Conservation (phyloP, 2,888 invertebrate genomes). For the Nemotelus nigrinus region DNA sequence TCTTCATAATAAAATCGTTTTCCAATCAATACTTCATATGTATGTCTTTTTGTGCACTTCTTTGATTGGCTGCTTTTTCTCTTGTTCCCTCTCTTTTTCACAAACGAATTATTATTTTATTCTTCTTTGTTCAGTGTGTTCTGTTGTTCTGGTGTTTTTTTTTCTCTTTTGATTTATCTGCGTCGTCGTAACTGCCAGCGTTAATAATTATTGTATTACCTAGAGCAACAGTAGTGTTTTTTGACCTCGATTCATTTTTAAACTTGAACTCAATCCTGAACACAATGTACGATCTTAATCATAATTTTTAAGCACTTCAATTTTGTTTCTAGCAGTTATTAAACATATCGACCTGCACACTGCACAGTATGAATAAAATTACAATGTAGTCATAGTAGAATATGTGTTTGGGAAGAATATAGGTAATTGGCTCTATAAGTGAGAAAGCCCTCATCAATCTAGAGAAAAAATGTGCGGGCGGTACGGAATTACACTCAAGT, state of each 20-base stretch:
- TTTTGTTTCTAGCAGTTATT: background rate
- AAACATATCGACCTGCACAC: background rate
- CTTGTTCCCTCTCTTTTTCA: background rate
- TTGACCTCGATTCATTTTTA: slow-evolving; percentile 34
- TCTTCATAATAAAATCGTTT: slow-evolving; percentile 6
- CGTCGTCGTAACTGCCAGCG: background rate
- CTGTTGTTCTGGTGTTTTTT: no score
- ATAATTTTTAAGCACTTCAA: slow-evolving; percentile 30
- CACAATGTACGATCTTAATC: slow-evolving; percentile 28
- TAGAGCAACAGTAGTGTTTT: background rate
- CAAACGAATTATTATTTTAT: background rate
- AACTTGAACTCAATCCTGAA: slow-evolving; percentile 34
- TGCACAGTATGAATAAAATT: background rate
- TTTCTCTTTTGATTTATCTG: no score
- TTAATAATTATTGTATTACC: background rate
- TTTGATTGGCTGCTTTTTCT: background rate
- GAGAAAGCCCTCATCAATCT: no score
- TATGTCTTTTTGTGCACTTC: background rate
- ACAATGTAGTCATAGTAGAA: background rate
- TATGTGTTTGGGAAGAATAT: background rate
- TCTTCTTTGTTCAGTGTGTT: background rate
- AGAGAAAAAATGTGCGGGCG: no score
- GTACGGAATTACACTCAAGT: no score
- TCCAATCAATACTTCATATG: slow-evolving; percentile 7
- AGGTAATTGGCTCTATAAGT: slow-evolving; percentile 11